Evolutionary conservation across 2,113 vertebrate species (phyloP), one percentile per base, ranked within the genome.

Genomic region (Dendrocopos noguchii): DNA sequence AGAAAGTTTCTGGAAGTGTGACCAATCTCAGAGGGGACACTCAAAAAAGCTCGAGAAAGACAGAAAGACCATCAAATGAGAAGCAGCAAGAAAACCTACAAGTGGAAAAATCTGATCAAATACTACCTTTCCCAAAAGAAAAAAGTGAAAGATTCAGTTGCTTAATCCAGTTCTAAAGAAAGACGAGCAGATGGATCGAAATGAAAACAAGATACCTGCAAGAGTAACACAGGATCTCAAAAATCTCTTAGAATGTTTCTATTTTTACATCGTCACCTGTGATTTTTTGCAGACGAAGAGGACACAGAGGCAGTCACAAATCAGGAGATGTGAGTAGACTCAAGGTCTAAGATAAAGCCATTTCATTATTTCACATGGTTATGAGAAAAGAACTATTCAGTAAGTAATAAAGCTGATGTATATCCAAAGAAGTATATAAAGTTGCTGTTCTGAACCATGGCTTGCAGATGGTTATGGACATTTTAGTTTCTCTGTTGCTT

Each of bases 241-340:
- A 88, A 88, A 94, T 87, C 71, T 92, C 63, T 84, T 27, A 63
- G 44, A 71, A 74, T 80, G 59, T 84, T 93, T 91, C 88, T 88
- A 65, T 81, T 93, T 95, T 88, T 57, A 88, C 61, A 72, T 22
- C 67, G 77, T 79, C 83, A 86, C 70, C 77, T 94, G 80, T 80
- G 53, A 93, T 66, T 93, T 63, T 84, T 81, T 75, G 70, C 77
- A 94, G 80, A 81, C 29, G 29, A 93, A 74, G 34, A 75, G 12
- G 33, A 91, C 61, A 75, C 28, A 80, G 8, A 78, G 24, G 44
- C 57, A 90, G 83, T 12, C 60, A 90, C 71, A 94, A 85, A 80
- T 44, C 44, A 86, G 28, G 21, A 90, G 34, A 91, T 64, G 20
- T 44, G 34, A 84, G 33, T 8, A 80, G 39, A 34, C 31, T 88